These are phyloP conservation scores for Sinocyclocheilus rhinocerous DNA, from an alignment of 2,113 vertebrate species.

Conservation along the genomic window DNA sequence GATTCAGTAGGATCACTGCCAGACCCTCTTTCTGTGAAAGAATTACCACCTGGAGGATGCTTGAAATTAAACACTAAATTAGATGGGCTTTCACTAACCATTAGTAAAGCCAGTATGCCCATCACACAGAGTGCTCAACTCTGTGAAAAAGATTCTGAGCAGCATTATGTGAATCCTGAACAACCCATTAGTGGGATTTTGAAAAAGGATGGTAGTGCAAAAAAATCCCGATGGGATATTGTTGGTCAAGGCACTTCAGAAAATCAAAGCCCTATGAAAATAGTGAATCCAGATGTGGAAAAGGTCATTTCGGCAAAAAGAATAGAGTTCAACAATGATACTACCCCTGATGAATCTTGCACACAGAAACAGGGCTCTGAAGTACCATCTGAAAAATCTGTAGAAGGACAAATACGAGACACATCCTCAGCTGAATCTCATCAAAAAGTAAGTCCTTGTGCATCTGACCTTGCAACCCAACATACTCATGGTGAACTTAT, in stretches of 20 bases:
- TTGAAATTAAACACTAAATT: constrained; percentile 64
- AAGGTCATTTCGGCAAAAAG: constrained; percentile 68
- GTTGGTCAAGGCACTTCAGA: constrained; percentile 72
- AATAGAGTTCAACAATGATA: constrained; percentile 69
- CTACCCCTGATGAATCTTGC: constrained; percentile 35
- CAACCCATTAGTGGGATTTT: constrained; percentile 52
- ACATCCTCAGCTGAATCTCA: constrained; percentile 29
- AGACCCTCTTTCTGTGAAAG: constrained; percentile 55
- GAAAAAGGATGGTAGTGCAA: constrained; percentile 59
- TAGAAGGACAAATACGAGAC: constrained; percentile 43
- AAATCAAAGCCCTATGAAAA: constrained; percentile 62
- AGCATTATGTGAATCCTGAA: constrained; percentile 44
- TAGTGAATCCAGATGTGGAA: constrained; percentile 64
- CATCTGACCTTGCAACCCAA: constrained; percentile 37
- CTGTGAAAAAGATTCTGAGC: constrained; percentile 52
- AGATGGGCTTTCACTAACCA: constrained; percentile 36
- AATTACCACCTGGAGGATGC: constrained; percentile 52
- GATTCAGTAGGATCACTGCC: constrained; percentile 51
- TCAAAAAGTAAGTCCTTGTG: constrained; percentile 45
- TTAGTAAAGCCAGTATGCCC: no score
- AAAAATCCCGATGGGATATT: constrained; percentile 80
- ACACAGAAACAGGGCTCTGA: constrained; percentile 52
- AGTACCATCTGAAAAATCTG: constrained; percentile 57
- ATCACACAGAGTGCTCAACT: constrained; percentile 45
- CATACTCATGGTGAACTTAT: constrained; percentile 46